Evolutionary conservation across 2,113 vertebrate species (phyloP), one percentile per base, ranked within the genome.

Genomic region (Pitta sordida): DNA sequence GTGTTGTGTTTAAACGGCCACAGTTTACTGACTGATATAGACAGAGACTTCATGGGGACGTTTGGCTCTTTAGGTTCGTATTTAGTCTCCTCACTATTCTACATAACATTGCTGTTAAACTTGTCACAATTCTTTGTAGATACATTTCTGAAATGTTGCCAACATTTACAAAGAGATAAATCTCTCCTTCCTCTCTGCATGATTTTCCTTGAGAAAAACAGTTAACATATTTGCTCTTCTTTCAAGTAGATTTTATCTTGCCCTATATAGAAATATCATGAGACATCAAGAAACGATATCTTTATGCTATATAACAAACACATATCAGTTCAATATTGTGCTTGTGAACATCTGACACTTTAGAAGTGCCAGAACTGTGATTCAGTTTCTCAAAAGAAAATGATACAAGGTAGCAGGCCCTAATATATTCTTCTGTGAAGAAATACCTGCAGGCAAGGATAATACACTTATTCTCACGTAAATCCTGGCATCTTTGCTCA

Each of bases 161-260:
- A 82, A 69, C 70, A n/a, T 69, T 94, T 87, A 87, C 44, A 89
- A 82, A 90, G 87, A 89, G 86, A 93, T 91, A 89, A 89, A 92
- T 91, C 46, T 95, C 80, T 52, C 51, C 60, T 91, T 93, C 78
- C 36, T 85, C 83, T 83, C 83, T 88, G 92, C 37, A 4, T 73
- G 81, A 63, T n/a, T 76, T 95, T 96, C 84, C 80, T 79, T 82
- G 83, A 87, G 77, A 39, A 95, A 89, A 91, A 44, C 73, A 73
- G 74, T 93, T 95, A 96, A 89, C 74, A 27, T 89, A 95, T 95
- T 95, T 95, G 81, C 56, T 94, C 65, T 95, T 89, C 78, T 89
- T 93, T 95, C 53, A 92, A 93, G 91, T 48, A 94, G 86, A 87
- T 85, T 92, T 95, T 94, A 55, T 89, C 91, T 89, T 91, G 84